These are phyloP conservation scores for Leucoraja ocellata DNA, from an alignment of 2,797 vertebrate species.

Conservation along the genomic window DNA sequence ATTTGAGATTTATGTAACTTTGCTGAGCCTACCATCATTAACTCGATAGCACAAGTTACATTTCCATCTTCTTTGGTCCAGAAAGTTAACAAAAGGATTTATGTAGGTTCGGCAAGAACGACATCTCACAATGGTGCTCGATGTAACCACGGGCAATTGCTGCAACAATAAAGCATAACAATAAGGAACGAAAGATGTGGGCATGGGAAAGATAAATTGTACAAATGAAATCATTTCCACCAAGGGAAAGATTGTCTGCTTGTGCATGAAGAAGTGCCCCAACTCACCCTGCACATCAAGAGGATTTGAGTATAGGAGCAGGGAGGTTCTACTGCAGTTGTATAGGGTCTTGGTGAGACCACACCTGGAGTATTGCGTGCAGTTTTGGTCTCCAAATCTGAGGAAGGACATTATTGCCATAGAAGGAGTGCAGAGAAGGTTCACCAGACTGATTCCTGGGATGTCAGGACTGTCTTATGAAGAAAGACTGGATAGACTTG, in stretches of 20 bases:
- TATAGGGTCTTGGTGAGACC: too few relatives aligned
- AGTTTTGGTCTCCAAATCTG: too few relatives aligned
- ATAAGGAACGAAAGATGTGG: background rate
- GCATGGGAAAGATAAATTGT: background rate
- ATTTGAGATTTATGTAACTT: background rate
- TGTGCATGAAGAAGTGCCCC: too few relatives aligned
- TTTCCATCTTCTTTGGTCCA: conserved; percentile 93
- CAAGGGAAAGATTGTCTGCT: background rate
- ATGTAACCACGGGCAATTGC: conserved; percentile 94
- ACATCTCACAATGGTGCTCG: conserved; percentile 90
- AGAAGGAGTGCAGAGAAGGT: too few relatives aligned
- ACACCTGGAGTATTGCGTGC: too few relatives aligned
- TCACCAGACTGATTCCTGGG: too few relatives aligned
- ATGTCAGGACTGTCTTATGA: too few relatives aligned
- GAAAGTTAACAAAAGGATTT: conserved; percentile 89
- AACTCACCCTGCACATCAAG: too few relatives aligned
- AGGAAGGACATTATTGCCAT: too few relatives aligned
- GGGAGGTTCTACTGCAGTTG: too few relatives aligned
- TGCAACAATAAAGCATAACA: conserved; percentile 48
- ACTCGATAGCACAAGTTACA: conserved; percentile 91
- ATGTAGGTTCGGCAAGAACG: conserved; percentile 91
- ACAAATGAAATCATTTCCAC: background rate
- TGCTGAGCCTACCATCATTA: conserved; percentile 72
- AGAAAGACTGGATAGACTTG: too few relatives aligned
- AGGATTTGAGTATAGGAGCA: too few relatives aligned